Percentiles rank a stretch among this genome's conserved stretches.
These are phyloP conservation scores for Maccullochella peelii DNA, from an alignment of 2,113 vertebrate genomes.

Conservation along the genomic window DNA sequence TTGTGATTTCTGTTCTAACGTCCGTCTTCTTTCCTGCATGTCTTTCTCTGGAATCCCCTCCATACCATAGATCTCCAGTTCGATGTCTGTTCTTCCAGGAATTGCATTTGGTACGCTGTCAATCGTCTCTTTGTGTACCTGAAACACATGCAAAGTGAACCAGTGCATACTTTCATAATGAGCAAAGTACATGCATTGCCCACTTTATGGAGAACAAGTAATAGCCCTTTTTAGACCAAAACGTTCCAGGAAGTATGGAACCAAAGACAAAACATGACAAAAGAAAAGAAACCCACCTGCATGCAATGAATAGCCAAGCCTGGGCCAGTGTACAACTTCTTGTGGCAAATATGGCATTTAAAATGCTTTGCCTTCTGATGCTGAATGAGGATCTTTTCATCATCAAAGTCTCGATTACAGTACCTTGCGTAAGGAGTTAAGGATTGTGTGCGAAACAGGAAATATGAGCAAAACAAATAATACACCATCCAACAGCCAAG, in stretches of 20 bases:
- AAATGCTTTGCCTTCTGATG: constrained; percentile 99
- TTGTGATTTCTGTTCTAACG: constrained; percentile 98
- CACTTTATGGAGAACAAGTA: neutral
- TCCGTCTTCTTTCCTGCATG: constrained; percentile 94
- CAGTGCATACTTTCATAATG: neutral
- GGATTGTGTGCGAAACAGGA: constrained; percentile 48
- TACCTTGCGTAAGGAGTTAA: constrained; percentile 91
- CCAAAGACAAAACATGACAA: neutral
- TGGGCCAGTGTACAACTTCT: constrained; percentile 97
- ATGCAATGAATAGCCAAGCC: constrained; percentile 99
- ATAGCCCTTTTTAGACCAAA: neutral
- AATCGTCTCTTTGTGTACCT: constrained; percentile 99
- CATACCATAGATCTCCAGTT: constrained; percentile 99
- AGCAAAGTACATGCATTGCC: neutral
- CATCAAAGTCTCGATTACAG: constrained; percentile 98
- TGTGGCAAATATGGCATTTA: constrained; percentile 99
- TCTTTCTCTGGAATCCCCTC: constrained; percentile 99
- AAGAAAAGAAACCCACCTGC: constrained; percentile 86
- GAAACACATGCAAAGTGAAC: constrained; percentile 38
- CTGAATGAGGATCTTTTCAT: constrained; percentile 99
- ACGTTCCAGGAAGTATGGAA: neutral
- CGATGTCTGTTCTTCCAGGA: constrained; percentile 96
- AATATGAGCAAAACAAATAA: neutral
- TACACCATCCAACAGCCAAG: neutral
- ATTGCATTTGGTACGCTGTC: constrained; percentile 98